phyloP scores from a whole-genome alignment of 1,140 invertebrate genomes.

The Drosophila neocordata region DNA sequence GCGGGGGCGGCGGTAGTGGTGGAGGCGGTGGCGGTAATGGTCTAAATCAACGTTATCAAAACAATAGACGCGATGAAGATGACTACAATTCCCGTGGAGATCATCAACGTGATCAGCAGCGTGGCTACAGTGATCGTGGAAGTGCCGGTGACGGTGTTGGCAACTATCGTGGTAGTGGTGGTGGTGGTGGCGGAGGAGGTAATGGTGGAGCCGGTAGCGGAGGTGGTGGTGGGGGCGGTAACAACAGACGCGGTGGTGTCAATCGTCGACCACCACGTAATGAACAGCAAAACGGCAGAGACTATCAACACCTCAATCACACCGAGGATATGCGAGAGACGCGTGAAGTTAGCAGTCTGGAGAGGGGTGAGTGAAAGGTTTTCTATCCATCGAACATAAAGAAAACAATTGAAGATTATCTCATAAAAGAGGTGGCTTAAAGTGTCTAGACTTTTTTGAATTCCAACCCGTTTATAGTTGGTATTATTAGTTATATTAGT shows the following conservation, averaged over 20 bases:
- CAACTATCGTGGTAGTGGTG: conserved; percentile 59
- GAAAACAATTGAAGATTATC: no score
- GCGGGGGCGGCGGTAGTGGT: conserved; percentile 58
- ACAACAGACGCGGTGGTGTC: conserved; percentile 70
- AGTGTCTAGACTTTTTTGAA: no score
- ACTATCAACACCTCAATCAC: conserved; percentile 78
- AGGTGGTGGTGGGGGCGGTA: conserved; percentile 48
- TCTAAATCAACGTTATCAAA: conserved; percentile 79
- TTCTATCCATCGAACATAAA: background rate
- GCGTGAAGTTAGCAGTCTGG: conserved; percentile 80
- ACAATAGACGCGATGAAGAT: conserved; percentile 78
- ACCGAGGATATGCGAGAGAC: conserved; percentile 75
- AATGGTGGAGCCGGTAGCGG: conserved; percentile 23
- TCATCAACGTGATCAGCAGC: conserved; percentile 71
- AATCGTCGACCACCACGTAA: conserved; percentile 71
- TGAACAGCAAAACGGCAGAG: conserved; percentile 74
- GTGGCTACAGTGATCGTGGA: conserved; percentile 61
- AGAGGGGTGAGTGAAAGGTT: conserved; percentile 67
- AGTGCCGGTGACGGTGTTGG: conserved; percentile 49
- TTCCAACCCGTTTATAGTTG: no score
- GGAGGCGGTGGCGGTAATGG: conserved; percentile 63
- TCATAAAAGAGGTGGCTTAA: no score
- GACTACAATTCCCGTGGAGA: conserved; percentile 81
- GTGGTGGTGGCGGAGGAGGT: conserved; percentile 26
- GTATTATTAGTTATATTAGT: no score